Evolutionary conservation across 2,797 vertebrate species (phyloP), one percentile per base, ranked within the genome.

Genomic region (Acanthurus leucopareius): DNA sequence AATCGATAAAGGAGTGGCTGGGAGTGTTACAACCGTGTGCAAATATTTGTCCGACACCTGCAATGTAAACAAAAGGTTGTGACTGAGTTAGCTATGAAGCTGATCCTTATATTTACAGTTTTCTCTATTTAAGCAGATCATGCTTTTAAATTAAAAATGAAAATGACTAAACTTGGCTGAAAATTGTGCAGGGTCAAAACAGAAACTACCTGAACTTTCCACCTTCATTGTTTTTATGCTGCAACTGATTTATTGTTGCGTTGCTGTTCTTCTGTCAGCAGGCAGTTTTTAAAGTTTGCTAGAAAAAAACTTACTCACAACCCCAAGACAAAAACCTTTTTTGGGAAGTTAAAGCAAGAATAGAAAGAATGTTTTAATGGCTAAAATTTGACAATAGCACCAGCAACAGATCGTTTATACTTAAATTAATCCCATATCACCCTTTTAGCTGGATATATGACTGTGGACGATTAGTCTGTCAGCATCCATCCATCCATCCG

Each of bases 401-500:
- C 44, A 0, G 38, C 20, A 13, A 28, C 3, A 17, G 32, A 7
- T 16, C 6, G 10, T 51, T 49, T 15, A 10, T 7, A 7, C 54
- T 35, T 20, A 20, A 61, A 53, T 63, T 3, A 17, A n/a, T 45
- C n/a, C 15, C 35, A 32, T 20, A 4, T 54, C 7, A 28, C 20
- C 19, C 35, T 63, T 52, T 53, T 0, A 58, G 7, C 25, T 52
- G 19, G 22, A 79, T 16, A 32, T 56, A 58, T 61, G 20, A 58
- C n/a, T n/a, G 7, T 0, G 44, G 7, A 44, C 16, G 52, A 78
- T 63, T 20, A 61, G 4, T 74, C 52, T 45, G 56, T 82, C 73
- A 51, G 62, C 48, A 25, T 48, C 42, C 61, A 70, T 69, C 74
- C 59, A 25, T 82, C 62, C 42, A 53, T 80, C 45, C 44, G 49